Evolutionary conservation across 2,888 invertebrate species (phyloP), one percentile per base, ranked within the genome.

Genomic region (Pseudococcus longispinus): DNA sequence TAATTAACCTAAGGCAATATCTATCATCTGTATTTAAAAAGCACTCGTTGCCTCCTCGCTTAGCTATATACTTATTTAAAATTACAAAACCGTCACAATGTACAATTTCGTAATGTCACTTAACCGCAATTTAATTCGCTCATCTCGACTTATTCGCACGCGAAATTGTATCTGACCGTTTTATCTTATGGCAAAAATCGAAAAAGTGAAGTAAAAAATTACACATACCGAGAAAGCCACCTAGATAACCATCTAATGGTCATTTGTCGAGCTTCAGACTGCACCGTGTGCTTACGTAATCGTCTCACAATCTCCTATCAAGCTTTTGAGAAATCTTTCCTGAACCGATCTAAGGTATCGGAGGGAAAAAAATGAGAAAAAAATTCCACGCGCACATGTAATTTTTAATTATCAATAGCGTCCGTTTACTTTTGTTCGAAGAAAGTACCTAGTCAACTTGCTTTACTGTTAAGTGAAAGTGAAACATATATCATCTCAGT

Each of bases 401-500:
- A 70, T 70, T 60, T 70, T 70, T 70, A 70, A 70, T 70, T 29
- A 70, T 29, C 70, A 70, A 70, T 70, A 70, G 42, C 42, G 42
- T 80, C 42, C 77, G 77, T 42, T 80, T 80, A 80, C 77, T 80
- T 42, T 42, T 37, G 20, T 80, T 80, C 20, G 77, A 80, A 80
- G 77, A 80, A 80, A 80, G 77, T 80, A 80, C 77, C 42, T 80
- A 80, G 77, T 42, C 42, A 23, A 42, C 77, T 80, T 42, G 77
- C 77, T 80, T 80, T 80, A 80, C 77, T 80, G 77, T 80, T 80
- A 80, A 80, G 77, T 80, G 77, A 80, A 80, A 80, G 77, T 42
- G 77, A 80, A 80, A 80, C 77, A 80, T 80, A 80, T 80, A 80
- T 80, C 77, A 42, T 42, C 37, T 80, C 77, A 18, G 74, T 80